These are phyloP conservation scores for Erpobdella octoculata DNA, from an alignment of 2,888 invertebrate genomes.

Conservation along the genomic window DNA sequence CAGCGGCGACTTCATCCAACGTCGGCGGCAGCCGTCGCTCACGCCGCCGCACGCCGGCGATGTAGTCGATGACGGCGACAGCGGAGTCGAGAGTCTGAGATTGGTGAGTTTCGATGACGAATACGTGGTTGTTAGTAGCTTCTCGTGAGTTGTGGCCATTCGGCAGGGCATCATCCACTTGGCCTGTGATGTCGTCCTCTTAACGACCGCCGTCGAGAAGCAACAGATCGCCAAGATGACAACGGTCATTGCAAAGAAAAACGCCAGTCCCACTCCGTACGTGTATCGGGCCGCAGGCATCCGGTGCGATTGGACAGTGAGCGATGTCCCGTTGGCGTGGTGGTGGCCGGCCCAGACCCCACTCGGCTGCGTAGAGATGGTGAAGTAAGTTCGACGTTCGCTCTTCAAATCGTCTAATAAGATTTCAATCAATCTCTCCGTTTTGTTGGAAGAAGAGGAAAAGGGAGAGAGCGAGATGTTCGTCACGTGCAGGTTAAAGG, in stretches of 20 bases:
- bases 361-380: constrained; percentile 17
- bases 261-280: neutral
- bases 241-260: neutral
- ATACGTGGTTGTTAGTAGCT: too few relatives aligned
- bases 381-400: constrained; percentile 31
- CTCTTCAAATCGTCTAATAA: constrained; percentile 30
- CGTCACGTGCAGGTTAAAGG: constrained; percentile 35
- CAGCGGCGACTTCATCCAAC: neutral
- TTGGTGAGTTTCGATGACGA: too few relatives aligned
- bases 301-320: too few relatives aligned
- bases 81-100: neutral
- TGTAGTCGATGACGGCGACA: neutral
- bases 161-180: neutral
- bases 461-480: constrained; percentile 40
- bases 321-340: too few relatives aligned
- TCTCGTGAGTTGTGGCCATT: neutral
- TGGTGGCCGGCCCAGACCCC: too few relatives aligned
- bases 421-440: constrained; percentile 31
- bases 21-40: too few relatives aligned
- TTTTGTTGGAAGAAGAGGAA: constrained; percentile 24
- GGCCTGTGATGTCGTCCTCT: neutral
- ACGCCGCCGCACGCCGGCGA: too few relatives aligned
- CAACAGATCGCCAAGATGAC: neutral
- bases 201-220: neutral
- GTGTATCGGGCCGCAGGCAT: neutral